Evolutionary conservation across 2,888 invertebrate species (phyloP), one percentile per base, ranked within the genome.

Genomic region (Heliconius erato): DNA sequence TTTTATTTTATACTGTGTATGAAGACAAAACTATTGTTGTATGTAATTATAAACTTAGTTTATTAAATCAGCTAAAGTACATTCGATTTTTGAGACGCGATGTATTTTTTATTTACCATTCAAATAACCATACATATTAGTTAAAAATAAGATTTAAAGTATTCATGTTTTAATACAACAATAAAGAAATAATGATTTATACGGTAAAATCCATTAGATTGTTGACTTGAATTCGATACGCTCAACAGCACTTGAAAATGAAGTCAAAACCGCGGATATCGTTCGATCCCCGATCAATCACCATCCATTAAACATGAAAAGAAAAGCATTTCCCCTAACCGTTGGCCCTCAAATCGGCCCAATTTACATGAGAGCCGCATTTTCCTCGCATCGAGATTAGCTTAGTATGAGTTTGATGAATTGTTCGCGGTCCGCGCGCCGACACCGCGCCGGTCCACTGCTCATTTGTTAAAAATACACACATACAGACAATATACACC

Each of bases 391-490:
- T 94, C 94, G 95, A 96, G 96, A 96, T 96, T 96, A 96, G 95
- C 95, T 94, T 92, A 90, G 95, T 95, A 95, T 95, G 96, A 96
- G 95, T 95, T 96, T 96, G 96, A 96, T 96, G 96, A 96, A 96
- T 96, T 92, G 95, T 93, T 91, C 92, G 90, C 93, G 90, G 92
- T 85, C 87, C 84, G 82, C 84, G 67, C 91, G 91, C 91, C 91
- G 92, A 89, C 88, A 90, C 89, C 89, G 88, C 88, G 90, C 89
- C 89, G 88, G 85, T 86, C 88, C 91, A 91, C 89, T 94, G 95
- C 95, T 95, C 96, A 96, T 96, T 95, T 96, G 96, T 96, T 96
- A 96, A 96, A 96, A 96, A 96, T 95, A 96, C 96, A 95, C 94
- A 94, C 94, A 94, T 94, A 54, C 54, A 54, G 23, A 54, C 54